A percentile compares a stretch with the other conserved stretches of the same genome.
These are phyloP conservation scores for Entomyzon cyanotis DNA, from an alignment of 2,113 vertebrate genomes.

Conservation along the genomic window DNA sequence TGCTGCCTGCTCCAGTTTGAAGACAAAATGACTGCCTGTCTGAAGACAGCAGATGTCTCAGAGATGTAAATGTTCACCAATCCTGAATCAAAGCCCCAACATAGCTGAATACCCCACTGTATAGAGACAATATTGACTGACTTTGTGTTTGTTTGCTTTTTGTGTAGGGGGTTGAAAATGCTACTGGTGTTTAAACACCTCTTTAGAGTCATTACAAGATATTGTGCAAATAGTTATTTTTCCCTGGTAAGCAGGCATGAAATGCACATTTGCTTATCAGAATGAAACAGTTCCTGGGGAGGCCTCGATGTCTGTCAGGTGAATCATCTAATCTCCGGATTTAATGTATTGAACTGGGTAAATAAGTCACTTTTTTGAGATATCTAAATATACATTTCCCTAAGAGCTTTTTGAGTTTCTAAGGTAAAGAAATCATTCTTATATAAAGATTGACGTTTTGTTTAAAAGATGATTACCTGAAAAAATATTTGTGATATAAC, in stretches of 20 bases:
- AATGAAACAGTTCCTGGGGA: constrained; percentile 17
- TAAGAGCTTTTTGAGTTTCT: background rate
- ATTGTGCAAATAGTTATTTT: constrained; percentile 36
- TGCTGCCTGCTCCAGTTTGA: background rate
- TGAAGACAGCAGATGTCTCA: constrained; percentile 27
- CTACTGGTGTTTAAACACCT: constrained; percentile 4
- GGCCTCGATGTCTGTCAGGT: constrained; percentile 32
- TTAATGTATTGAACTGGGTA: background rate
- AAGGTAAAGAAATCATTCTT: background rate
- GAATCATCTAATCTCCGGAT: constrained; percentile 19
- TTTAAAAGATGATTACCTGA: background rate
- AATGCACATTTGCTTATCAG: constrained; percentile 39
- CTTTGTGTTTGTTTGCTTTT: constrained; percentile 28
- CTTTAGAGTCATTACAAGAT: constrained; percentile 34
- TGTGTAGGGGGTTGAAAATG: background rate
- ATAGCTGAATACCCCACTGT: background rate
- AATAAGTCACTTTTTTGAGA: constrained; percentile 26
- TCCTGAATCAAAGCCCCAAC: background rate
- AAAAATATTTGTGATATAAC: background rate
- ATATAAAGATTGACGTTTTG: background rate
- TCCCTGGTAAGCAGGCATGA: background rate
- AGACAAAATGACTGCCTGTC: constrained; percentile 35
- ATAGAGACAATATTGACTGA: background rate
- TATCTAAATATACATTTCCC: background rate
- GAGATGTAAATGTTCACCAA: background rate